Evolutionary conservation across 2,888 invertebrate genomes (phyloP).

Genomic region (Xanthia togata): DNA sequence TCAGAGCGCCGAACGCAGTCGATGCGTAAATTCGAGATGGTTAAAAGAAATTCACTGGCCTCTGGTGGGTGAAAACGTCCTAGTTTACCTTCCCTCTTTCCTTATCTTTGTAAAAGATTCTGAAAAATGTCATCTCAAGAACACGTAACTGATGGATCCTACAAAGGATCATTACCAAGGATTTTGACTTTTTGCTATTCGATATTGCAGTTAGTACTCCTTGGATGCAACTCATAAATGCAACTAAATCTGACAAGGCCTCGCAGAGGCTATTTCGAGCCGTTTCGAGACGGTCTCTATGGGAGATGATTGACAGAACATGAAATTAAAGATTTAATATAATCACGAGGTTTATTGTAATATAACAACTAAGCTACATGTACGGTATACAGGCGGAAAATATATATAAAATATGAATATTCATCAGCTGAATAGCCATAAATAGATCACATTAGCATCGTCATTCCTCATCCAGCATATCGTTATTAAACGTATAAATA

Average conservation of each 20-base stretch:
- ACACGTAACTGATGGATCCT: too few species aligned
- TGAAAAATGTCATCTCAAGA: too few species aligned
- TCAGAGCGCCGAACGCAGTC: too few species aligned
- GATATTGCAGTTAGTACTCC: background rate
- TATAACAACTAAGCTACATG: slow-evolving; percentile 47
- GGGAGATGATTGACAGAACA: background rate
- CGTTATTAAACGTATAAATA: slow-evolving; percentile 33
- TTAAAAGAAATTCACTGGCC: too few species aligned
- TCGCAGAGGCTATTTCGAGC: background rate
- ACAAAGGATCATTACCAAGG: too few species aligned
- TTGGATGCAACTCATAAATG: background rate
- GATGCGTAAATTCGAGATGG: too few species aligned
- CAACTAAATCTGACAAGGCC: background rate
- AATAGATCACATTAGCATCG: slow-evolving; percentile 18
- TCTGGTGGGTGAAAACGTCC: too few species aligned
- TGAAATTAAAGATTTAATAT: slow-evolving; percentile 20
- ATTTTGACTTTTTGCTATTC: background rate
- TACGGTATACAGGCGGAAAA: slow-evolving; percentile 58
- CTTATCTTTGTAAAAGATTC: too few species aligned
- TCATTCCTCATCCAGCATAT: slow-evolving; percentile 18
- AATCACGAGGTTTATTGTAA: slow-evolving; percentile 57
- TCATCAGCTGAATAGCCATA: slow-evolving; percentile 10
- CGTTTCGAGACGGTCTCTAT: background rate
- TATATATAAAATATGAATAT: slow-evolving; percentile 41
- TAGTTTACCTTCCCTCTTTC: too few species aligned